Percentiles rank a stretch among this genome's conserved stretches.
Evolutionary conservation across 2,888 invertebrate species (phyloP).

Genomic region (Polylopha cassiicola): DNA sequence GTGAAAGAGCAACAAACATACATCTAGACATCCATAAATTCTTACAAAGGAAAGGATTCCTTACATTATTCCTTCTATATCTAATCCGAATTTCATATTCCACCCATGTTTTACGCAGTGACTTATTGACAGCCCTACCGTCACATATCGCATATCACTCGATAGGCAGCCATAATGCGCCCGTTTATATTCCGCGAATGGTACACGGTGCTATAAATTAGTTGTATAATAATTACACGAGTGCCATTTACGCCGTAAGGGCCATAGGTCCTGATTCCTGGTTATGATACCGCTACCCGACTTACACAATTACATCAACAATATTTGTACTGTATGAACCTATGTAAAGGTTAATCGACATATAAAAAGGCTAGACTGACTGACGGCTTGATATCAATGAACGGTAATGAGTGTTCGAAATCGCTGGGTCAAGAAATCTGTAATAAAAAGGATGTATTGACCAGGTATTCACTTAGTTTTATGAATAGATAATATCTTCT

Average conservation of each 20-base stretch:
- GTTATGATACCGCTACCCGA: slow-evolving; percentile 15
- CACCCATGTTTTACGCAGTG: slow-evolving; percentile 1
- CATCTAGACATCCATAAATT: too few species aligned
- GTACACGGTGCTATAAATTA: slow-evolving; percentile 65
- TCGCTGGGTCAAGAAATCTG: too few species aligned
- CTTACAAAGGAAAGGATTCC: not conserved
- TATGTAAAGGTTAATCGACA: too few species aligned
- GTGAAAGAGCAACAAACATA: too few species aligned
- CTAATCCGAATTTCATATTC: slow-evolving; percentile 1
- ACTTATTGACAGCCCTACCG: slow-evolving; percentile 19
- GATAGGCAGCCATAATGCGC: slow-evolving; percentile 40
- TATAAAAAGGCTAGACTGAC: too few species aligned
- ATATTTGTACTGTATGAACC: too few species aligned
- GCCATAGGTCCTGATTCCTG: slow-evolving; percentile 32
- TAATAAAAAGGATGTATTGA: too few species aligned
- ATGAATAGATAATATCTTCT: too few species aligned
- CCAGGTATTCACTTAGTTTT: too few species aligned
- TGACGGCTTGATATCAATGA: too few species aligned
- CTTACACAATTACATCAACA: not conserved
- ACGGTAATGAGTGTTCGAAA: too few species aligned
- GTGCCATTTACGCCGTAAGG: slow-evolving; percentile 60
- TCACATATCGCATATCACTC: slow-evolving; percentile 24
- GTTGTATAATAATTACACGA: slow-evolving; percentile 67
- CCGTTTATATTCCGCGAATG: slow-evolving; percentile 67
- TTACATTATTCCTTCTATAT: not conserved